Conservation (phyloP, 2,888 invertebrate species). For the Beris morrisii region DNA sequence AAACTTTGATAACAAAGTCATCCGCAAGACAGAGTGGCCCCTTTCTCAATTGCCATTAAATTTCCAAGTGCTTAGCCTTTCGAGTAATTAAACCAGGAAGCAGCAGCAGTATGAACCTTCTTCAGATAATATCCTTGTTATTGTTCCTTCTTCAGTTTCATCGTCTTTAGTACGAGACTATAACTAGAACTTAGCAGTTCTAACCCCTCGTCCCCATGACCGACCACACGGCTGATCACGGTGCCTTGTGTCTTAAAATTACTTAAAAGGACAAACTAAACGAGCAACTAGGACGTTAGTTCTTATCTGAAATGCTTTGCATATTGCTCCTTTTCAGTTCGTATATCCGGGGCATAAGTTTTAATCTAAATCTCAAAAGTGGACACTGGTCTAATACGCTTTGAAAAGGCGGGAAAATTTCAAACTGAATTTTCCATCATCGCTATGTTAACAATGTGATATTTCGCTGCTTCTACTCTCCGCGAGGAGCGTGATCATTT, state of each 20-base stretch:
- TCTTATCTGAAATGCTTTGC: constrained; percentile 7
- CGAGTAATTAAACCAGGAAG: constrained; percentile 34
- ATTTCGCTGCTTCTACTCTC: too few relatives aligned
- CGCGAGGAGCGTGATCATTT: too few relatives aligned
- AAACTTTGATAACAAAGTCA: constrained; percentile 37
- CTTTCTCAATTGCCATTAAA: constrained; percentile 16
- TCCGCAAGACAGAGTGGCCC: constrained; percentile 18
- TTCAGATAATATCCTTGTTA: not conserved
- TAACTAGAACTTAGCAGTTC: too few relatives aligned
- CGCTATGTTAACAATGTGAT: too few relatives aligned
- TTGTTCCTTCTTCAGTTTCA: not conserved
- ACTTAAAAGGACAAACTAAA: not conserved
- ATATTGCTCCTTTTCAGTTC: not conserved
- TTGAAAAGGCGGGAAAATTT: constrained; percentile 8
- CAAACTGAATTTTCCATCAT: too few relatives aligned
- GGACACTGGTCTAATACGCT: constrained; percentile 3
- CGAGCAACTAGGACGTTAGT: not conserved
- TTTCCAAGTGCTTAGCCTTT: constrained; percentile 28
- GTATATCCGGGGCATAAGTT: not conserved
- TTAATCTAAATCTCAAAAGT: not conserved
- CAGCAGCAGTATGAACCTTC: not conserved
- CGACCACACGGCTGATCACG: too few relatives aligned
- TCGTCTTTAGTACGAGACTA: too few relatives aligned
- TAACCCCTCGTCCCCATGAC: too few relatives aligned
- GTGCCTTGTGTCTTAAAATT: too few relatives aligned